These are phyloP conservation scores for Brachionus asplanchnoidis DNA, from an alignment of 1,140 invertebrate genomes.

Conservation along the genomic window DNA sequence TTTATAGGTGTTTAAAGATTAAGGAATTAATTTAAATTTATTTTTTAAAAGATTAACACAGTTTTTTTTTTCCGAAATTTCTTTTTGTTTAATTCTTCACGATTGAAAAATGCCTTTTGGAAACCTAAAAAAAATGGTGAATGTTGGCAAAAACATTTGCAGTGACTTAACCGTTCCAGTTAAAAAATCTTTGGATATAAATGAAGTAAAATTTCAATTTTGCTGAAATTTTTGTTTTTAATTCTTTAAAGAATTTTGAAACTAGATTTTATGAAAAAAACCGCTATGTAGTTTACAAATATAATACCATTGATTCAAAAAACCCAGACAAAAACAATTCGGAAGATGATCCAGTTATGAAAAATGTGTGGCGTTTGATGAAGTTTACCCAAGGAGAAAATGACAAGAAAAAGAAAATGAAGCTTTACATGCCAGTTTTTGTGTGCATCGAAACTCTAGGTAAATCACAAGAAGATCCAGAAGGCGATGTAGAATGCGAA, in stretches of 20 bases:
- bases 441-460: neutral
- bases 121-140: slow-evolving; percentile 16
- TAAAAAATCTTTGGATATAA: neutral
- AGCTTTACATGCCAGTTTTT: slow-evolving; percentile 37
- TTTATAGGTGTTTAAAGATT: too few relatives aligned
- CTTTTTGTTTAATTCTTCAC: too few relatives aligned
- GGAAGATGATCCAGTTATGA: neutral
- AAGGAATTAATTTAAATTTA: too few relatives aligned
- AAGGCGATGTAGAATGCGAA: neutral
- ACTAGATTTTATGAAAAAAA: slow-evolving; percentile 31
- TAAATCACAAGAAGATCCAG: neutral
- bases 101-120: slow-evolving; percentile 1
- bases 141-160: slow-evolving; percentile 22
- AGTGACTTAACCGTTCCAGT: slow-evolving; percentile 18
- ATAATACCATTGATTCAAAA: neutral
- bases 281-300: slow-evolving; percentile 1
- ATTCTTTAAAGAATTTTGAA: slow-evolving; percentile 20
- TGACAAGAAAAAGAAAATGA: slow-evolving; percentile 25
- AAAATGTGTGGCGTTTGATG: neutral
- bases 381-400: slow-evolving; percentile 39
- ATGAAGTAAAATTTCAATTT: neutral
- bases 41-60: too few relatives aligned
- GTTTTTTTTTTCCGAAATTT: neutral
- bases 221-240: neutral
- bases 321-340: neutral